Evolutionary conservation across 2,888 invertebrate species (phyloP).

Genomic region (Sinodicranocentrus sp.): DNA sequence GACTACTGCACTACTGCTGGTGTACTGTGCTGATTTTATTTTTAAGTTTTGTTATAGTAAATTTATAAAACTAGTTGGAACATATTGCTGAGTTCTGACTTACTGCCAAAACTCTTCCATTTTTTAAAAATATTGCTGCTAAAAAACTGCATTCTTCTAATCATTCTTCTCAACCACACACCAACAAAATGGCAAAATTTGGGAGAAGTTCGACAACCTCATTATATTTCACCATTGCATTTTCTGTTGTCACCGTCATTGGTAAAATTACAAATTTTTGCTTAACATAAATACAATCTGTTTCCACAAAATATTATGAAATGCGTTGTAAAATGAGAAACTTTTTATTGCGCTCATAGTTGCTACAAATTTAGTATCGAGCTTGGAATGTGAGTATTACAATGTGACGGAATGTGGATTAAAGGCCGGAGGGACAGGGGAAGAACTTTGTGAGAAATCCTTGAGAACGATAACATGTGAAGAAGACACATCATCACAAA

Average conservation of each 20-base stretch:
- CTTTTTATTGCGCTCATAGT: not conserved
- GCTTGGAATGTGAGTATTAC: conserved; percentile 74
- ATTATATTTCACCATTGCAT: not conserved
- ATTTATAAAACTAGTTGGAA: too few species aligned
- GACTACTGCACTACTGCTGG: too few species aligned
- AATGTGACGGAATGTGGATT: conserved; percentile 71
- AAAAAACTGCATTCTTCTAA: too few species aligned
- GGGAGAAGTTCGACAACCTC: not conserved
- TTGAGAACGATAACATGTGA: conserved; percentile 80
- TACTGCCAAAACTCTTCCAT: too few species aligned
- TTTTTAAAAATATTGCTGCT: too few species aligned
- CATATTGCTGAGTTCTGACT: too few species aligned
- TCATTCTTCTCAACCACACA: too few species aligned
- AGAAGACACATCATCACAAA: conserved; percentile 84
- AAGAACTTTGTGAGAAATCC: conserved; percentile 38
- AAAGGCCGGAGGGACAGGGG: conserved; percentile 43
- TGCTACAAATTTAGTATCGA: conserved; percentile 49
- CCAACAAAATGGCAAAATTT: not conserved
- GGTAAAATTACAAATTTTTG: not conserved
- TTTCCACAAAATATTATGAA: too few species aligned
- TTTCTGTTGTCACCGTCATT: conserved; percentile 16
- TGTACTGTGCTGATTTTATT: too few species aligned
- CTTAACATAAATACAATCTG: not conserved
- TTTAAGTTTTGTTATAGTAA: too few species aligned
- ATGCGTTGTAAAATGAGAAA: too few species aligned